A percentile compares a stretch with the other conserved stretches of the same genome.
Evolutionary conservation across 1,140 invertebrate genomes (phyloP).

Genomic region (Hypothenemus hampei): DNA sequence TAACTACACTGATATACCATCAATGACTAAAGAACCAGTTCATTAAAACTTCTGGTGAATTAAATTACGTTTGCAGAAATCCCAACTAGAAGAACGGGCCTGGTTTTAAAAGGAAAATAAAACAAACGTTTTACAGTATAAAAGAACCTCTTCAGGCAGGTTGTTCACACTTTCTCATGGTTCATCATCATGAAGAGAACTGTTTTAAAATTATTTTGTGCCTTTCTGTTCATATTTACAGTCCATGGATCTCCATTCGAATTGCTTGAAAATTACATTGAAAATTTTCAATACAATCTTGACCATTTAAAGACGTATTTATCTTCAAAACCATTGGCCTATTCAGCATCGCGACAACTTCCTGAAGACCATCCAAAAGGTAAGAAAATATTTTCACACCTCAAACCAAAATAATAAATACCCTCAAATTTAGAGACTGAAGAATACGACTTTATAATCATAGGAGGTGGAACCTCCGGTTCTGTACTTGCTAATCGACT

Average conservation of each 20-base stretch:
- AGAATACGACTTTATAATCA: slow-evolving; percentile 43
- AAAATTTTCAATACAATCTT: slow-evolving; percentile 26
- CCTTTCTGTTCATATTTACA: background rate
- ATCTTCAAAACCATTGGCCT: background rate
- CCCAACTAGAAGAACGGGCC: no score
- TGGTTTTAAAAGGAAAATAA: no score
- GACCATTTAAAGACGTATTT: slow-evolving; percentile 14
- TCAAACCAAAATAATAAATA: background rate
- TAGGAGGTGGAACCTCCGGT: slow-evolving; percentile 50
- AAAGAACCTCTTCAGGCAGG: no score
- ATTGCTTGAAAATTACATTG: slow-evolving; percentile 32
- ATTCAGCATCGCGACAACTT: background rate
- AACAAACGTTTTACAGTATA: no score
- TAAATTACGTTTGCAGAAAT: no score
- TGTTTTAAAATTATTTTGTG: slow-evolving; percentile 7
- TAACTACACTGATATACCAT: no score
- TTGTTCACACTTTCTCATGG: no score
- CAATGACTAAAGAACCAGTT: no score
- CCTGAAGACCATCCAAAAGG: background rate
- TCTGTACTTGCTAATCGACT: slow-evolving; percentile 60
- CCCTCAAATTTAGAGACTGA: slow-evolving; percentile 3
- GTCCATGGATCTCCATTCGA: slow-evolving; percentile 26
- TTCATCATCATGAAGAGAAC: background rate
- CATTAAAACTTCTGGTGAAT: no score
- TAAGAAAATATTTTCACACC: slow-evolving; percentile 15